Percentiles rank a stretch among this genome's conserved stretches.
Conservation (phyloP, 92 coral and sea anemone species). For the Paramuricea clavata region DNA sequence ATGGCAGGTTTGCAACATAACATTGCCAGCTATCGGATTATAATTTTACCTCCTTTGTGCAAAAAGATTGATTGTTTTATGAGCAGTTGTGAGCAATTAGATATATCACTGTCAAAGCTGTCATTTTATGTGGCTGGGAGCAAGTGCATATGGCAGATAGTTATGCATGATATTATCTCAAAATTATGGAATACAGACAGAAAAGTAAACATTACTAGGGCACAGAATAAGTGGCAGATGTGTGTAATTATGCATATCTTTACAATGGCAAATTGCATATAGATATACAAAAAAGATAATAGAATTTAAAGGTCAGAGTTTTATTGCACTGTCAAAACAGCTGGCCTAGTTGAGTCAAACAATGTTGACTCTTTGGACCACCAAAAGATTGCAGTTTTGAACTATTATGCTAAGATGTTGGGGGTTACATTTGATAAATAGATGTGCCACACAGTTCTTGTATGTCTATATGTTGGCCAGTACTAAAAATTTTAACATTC, state of each 20-base stretch:
- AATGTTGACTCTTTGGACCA: not conserved
- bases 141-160: not conserved
- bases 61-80: constrained; percentile 24
- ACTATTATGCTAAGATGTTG: constrained; percentile 5
- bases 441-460: not conserved
- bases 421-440: not conserved
- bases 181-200: constrained; percentile 2
- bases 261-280: constrained; percentile 19
- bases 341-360: constrained; percentile 17
- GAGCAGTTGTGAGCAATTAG: constrained; percentile 4
- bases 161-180: constrained; percentile 13
- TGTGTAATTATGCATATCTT: constrained; percentile 6
- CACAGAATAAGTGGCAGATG: constrained; percentile 19
- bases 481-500: not conserved
- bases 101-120: constrained; percentile 30
- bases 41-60: not conserved
- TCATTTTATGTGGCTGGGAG: constrained; percentile 9
- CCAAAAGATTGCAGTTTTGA: not conserved
- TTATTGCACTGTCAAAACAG: constrained; percentile 29
- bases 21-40: not conserved
- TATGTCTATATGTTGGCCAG: not conserved
- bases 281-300: constrained; percentile 29
- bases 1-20: not conserved
- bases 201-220: constrained; percentile 14
- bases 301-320: constrained; percentile 10